Conservation (phyloP, 2,888 invertebrate species). For the Drosophila emarginata region DNA sequence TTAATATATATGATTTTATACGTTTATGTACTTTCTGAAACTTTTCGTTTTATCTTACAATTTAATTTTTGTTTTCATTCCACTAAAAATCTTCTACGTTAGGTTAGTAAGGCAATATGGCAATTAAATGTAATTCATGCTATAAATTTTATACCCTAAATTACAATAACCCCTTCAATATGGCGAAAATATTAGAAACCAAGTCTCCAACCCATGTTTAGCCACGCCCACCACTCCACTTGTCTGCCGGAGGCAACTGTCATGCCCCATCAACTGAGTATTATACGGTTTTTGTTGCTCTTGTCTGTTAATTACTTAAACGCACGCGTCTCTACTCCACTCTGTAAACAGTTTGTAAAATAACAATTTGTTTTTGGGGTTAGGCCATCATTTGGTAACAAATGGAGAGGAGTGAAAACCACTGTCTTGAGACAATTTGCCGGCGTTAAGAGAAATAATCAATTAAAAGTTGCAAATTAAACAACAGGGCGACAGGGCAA, state of each 20-base stretch:
- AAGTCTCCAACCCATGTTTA: slow-evolving; percentile 9
- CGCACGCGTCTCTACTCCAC: slow-evolving; percentile 47
- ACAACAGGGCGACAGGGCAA: slow-evolving; percentile 26
- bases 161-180: not conserved
- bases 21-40: no score
- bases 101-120: not conserved
- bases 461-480: slow-evolving; percentile 75
- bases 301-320: slow-evolving; percentile 67
- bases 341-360: slow-evolving; percentile 73
- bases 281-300: slow-evolving; percentile 38
- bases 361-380: slow-evolving; percentile 55
- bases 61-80: no score
- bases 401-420: slow-evolving; percentile 13
- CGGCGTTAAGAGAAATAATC: slow-evolving; percentile 59
- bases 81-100: not conserved
- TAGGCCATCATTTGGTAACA: not conserved
- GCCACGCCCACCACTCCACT: not conserved
- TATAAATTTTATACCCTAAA: not conserved
- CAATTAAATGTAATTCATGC: not conserved
- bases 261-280: slow-evolving; percentile 62
- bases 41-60: no score
- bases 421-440: slow-evolving; percentile 3
- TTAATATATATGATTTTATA: no score
- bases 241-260: slow-evolving; percentile 27
- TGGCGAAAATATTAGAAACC: not conserved